Conservation (phyloP, 2,113 vertebrate genomes). For the Trogon surrucura region DNA sequence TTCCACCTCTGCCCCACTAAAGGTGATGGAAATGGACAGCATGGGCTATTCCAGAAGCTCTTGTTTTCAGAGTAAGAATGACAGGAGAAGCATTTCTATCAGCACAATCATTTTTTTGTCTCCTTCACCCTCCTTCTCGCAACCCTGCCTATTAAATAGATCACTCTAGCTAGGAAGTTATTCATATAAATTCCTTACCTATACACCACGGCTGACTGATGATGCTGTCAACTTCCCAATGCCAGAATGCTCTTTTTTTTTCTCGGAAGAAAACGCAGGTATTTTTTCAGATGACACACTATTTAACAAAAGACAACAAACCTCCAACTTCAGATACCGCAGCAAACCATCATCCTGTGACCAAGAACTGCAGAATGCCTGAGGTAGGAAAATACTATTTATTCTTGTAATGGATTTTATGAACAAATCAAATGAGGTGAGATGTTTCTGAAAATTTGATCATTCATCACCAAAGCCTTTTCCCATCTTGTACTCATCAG, state of each 20-base stretch:
- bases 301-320: constrained; percentile 39
- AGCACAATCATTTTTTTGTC: neutral
- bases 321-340: constrained; percentile 17
- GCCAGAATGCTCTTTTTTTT: neutral
- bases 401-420: constrained; percentile 61
- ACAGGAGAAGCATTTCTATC: neutral
- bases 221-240: constrained; percentile 17
- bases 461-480: constrained; percentile 64
- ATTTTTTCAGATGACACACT: constrained; percentile 35
- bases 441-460: constrained; percentile 68
- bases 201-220: constrained; percentile 19
- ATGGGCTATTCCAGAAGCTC: neutral
- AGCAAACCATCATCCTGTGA: constrained; percentile 57
- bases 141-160: constrained; percentile 5
- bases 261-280: neutral
- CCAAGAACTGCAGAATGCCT: constrained; percentile 32
- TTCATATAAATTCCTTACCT: constrained; percentile 41
- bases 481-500: constrained; percentile 51
- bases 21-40: neutral
- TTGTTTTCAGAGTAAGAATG: neutral
- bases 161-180: neutral
- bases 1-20: neutral
- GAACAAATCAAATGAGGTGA: constrained; percentile 71
- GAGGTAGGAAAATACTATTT: constrained; percentile 66
- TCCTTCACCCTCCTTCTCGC: neutral